Base-by-base conservation (phyloP, 30 jellyfish, hydroid and myxozoan genomes). In the Aurelia aurita region DNA sequence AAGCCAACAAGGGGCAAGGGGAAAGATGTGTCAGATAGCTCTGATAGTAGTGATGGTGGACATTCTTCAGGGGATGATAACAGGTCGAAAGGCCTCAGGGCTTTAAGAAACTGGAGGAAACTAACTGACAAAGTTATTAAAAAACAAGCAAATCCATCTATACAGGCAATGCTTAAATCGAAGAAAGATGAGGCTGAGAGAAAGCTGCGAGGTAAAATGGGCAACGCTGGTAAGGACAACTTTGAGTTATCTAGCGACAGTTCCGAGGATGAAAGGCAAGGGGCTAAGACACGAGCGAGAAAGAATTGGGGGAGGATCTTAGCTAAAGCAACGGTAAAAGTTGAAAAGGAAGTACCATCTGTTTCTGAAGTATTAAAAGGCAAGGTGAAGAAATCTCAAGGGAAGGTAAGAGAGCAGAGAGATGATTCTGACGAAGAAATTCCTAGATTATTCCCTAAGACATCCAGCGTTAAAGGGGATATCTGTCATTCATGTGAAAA, bases 401-500 rank as follows among this genome's bases (percentile, higher is more conserved):
- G 19, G 32, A 22, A 61, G 45, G 11, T 19, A 14, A 22, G 22
- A 23, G 2, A 76, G 45, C 65, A n/a, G 64, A 60, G 23, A 29
- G 26, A 61, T 19, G 69, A 23, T 7, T 4, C 16, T 25, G 62
- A 77, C 60, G 89, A 60, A 39, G 51, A 39, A 39, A 8, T 39
- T 68, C 7, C 39, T 32, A 15, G 32, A 68, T 0, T 61, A 0
- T 61, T 19, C 5, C 73, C 18, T n/a, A n/a, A 18, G 10, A 67
- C 45, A 25, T 32, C 49, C 20, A 46, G 21, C 7, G 32, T 4
- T 18, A 18, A 12, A 35, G 82, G 27, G 29, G 84, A 47, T 14
- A 47, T 51, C 3, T 95, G 99, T 61, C 97, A 97, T 12, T 62
- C 53, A 16, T 95, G 99, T 72, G 47, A 79, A 11, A 79, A 72